Conservation (phyloP, 2,797 vertebrate species). For the Eulemur mongoz region DNA sequence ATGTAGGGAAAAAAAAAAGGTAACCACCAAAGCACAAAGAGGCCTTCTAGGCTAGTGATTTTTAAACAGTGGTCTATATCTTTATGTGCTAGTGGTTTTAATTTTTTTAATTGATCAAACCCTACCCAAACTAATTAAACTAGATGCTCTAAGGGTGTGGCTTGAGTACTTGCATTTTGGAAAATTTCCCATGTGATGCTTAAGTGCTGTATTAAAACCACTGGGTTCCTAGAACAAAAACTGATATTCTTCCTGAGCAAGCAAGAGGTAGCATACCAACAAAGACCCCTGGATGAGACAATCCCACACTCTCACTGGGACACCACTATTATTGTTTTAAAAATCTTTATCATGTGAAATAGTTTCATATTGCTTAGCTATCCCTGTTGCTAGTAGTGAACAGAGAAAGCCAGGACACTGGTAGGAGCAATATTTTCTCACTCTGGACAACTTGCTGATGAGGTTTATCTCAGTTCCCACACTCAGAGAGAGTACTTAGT, state of each 20-base stretch:
- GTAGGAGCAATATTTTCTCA: constrained; percentile 39
- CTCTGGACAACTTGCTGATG: constrained; percentile 63
- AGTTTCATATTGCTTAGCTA: constrained; percentile 29
- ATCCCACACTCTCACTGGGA: constrained; percentile 8
- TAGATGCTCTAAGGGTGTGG: neutral
- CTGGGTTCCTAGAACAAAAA: neutral
- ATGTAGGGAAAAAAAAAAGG: neutral
- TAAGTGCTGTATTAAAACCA: neutral
- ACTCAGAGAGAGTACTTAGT: constrained; percentile 43
- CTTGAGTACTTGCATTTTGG: neutral
- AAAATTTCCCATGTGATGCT: neutral
- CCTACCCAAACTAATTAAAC: neutral
- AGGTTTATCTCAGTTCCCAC: constrained; percentile 34
- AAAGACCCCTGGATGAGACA: neutral
- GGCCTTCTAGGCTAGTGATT: neutral
- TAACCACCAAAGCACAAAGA: neutral
- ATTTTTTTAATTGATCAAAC: neutral
- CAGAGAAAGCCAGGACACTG: neutral
- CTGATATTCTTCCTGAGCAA: neutral
- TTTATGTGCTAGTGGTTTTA: neutral
- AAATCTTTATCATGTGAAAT: constrained; percentile 23
- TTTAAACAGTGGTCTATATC: neutral
- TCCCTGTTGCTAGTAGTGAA: neutral
- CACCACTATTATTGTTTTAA: constrained; percentile 42
- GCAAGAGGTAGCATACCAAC: neutral